phyloP scores from a whole-genome alignment of 2,888 invertebrate genomes.

The Dichetophora obliterata region DNA sequence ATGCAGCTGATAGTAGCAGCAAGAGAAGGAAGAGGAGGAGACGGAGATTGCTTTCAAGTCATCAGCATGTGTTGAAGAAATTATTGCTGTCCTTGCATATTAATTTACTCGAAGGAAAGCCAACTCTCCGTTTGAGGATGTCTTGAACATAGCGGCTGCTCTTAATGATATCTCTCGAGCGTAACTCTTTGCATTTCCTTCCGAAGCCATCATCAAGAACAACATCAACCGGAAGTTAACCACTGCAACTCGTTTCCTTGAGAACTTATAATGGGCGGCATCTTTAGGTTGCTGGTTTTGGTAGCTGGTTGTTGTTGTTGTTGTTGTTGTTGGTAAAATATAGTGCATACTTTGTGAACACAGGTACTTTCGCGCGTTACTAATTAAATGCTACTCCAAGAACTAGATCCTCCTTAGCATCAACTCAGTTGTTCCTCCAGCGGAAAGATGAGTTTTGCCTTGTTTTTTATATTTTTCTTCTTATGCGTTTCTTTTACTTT shows the following conservation, averaged over 20 bases:
- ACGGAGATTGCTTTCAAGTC: too few relatives aligned
- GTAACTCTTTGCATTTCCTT: neutral
- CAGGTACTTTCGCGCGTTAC: conserved; percentile 51
- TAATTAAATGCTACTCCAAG: conserved; percentile 54
- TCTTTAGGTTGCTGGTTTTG: neutral
- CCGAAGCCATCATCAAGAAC: conserved; percentile 1
- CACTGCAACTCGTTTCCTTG: conserved; percentile 31
- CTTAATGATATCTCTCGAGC: neutral
- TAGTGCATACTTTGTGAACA: conserved; percentile 47
- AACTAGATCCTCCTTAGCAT: neutral
- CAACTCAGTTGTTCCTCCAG: conserved; percentile 10
- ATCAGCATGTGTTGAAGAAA: too few relatives aligned
- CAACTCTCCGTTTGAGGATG: too few relatives aligned
- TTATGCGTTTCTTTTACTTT: conserved; percentile 35
- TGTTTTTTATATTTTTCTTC: conserved; percentile 2
- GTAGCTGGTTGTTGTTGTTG: neutral
- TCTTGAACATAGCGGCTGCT: too few relatives aligned
- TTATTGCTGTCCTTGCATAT: too few relatives aligned
- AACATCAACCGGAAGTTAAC: conserved; percentile 38
- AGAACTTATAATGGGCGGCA: conserved; percentile 16
- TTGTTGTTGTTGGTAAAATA: neutral
- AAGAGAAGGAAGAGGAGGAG: too few relatives aligned
- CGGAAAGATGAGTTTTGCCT: conserved; percentile 1
- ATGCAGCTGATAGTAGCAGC: neutral
- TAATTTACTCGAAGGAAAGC: too few relatives aligned